Evolutionary conservation across 2,113 vertebrate genomes (phyloP).

Genomic region (Sorex fumeus): DNA sequence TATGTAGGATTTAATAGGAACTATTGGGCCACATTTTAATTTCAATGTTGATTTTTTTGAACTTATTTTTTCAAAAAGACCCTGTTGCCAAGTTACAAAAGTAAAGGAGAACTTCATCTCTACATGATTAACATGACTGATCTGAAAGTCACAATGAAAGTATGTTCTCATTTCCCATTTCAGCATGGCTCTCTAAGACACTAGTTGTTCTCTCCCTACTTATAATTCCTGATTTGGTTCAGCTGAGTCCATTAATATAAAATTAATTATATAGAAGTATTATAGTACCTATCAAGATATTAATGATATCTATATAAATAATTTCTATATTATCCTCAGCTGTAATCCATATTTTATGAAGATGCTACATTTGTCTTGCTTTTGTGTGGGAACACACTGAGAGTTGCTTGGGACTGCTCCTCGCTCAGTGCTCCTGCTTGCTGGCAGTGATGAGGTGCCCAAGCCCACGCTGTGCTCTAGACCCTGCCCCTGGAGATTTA

Average conservation of each 20-base stretch:
- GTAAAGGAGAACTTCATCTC: not conserved
- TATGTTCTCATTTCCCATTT: not conserved
- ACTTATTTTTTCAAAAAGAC: not conserved
- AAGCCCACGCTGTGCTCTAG: too few relatives aligned
- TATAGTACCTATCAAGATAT: not conserved
- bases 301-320: too few relatives aligned
- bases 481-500: too few relatives aligned
- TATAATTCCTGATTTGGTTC: conserved; percentile 27
- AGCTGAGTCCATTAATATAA: not conserved
- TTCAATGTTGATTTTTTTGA: not conserved
- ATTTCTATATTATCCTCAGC: too few relatives aligned
- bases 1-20: not conserved
- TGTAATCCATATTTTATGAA: not conserved
- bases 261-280: conserved; percentile 32
- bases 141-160: conserved; percentile 41
- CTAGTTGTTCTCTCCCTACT: not conserved
- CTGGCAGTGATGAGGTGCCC: too few relatives aligned
- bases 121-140: not conserved
- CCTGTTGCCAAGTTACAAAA: conserved; percentile 8
- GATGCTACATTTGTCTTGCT: not conserved
- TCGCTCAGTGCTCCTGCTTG: too few relatives aligned
- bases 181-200: too few relatives aligned
- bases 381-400: too few relatives aligned
- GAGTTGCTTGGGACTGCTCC: too few relatives aligned
- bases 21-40: not conserved